Percentiles rank a stretch among this genome's conserved stretches.
Conservation (phyloP, 2,888 invertebrate species). For the Aromia moschata region DNA sequence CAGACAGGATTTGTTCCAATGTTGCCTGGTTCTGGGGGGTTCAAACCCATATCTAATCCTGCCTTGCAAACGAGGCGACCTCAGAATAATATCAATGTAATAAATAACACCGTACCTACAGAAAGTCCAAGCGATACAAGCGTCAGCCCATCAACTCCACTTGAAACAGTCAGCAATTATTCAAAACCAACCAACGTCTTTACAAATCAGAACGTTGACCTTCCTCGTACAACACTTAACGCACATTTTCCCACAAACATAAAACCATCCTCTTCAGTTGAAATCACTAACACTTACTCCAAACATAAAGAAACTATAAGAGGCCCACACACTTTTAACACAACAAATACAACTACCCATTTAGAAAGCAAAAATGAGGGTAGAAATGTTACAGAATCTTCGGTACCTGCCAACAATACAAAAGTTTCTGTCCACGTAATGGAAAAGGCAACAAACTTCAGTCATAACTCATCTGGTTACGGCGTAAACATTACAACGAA, state of each 20-base stretch:
- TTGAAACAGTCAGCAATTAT: background rate
- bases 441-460: background rate
- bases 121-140: conserved; percentile 11
- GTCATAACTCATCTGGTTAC: background rate
- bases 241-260: too few species aligned
- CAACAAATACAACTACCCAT: background rate
- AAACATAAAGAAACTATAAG: background rate
- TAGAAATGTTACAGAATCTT: background rate
- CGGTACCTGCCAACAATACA: background rate
- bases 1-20: conserved; percentile 84
- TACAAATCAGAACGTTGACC: too few species aligned
- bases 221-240: too few species aligned
- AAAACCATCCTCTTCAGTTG: background rate
- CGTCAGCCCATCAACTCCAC: background rate
- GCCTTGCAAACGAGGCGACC: conserved; percentile 11
- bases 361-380: background rate
- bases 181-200: too few species aligned
- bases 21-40: conserved; percentile 77
- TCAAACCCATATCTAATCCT: conserved; percentile 69
- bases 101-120: conserved; percentile 7
- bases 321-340: background rate
- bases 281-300: background rate
- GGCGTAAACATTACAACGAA: background rate
- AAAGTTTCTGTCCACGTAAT: background rate
- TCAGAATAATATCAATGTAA: conserved; percentile 27